Base-by-base conservation (phyloP, 1,140 invertebrate genomes). In the Drosophila aff. region DNA sequence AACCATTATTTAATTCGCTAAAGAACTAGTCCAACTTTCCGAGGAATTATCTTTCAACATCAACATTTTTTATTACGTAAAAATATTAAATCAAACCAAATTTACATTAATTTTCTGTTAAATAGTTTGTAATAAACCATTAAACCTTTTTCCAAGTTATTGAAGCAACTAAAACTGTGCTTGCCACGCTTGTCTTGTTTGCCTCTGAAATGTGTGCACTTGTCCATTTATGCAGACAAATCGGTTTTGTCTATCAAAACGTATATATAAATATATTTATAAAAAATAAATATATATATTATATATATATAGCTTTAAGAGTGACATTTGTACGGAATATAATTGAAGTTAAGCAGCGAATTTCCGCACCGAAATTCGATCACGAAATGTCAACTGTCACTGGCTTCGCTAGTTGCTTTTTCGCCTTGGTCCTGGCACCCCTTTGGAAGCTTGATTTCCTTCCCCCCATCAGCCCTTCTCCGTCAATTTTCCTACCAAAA, bases 331-430 rank as follows among this genome's bases (percentile, higher is more conserved):
- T 40, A 3, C 11, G 18, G 4, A 36, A 44, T 55, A 38, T 71
- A 58, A 72, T 72, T 72, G 66, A 69, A 49, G 50, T 58, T 71
- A 33, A 68, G 67, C 40, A 41, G 41, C 16, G 58, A 66, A 44
- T 66, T 61, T 61, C 41, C 40, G 40, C 63, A n/a, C 15, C 38
- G 31, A 67, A 72, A 59, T 72, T 72, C 68, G 68, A 72, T 72
- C 66, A 72, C 66, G 44, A 72, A 59, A 72, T 60, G 67, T 73
- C 69, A 72, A 72, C 67, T 73, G 53, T 59, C 67, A 40, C 15
- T 26, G 52, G 44, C 33, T 26, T 23, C 16, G 36, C 47, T 63
- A 47, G 31, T 44, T 38, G 28, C 55, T 46, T 11, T 31, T 44
- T 26, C 33, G 53, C 23, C n/a, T 46, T 6, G 64, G 4, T 47